phyloP scores from a whole-genome alignment of 2,113 vertebrate genomes.

The Pogona vitticeps region DNA sequence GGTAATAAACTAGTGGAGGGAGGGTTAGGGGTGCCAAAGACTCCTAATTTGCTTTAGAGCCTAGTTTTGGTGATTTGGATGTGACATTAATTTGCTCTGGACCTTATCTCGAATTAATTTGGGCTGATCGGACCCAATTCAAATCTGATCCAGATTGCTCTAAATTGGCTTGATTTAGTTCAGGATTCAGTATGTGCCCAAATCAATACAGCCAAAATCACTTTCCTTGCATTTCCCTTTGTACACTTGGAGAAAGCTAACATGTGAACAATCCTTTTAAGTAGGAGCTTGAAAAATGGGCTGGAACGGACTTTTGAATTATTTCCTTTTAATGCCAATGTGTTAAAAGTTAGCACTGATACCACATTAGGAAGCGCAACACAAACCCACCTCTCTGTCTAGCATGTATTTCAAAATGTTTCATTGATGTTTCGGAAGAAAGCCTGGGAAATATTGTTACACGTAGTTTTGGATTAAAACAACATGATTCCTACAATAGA shows the following conservation, averaged over 20 bases:
- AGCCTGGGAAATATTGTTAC: neutral
- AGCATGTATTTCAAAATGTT: neutral
- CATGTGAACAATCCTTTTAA: neutral
- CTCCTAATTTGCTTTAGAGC: too few relatives aligned
- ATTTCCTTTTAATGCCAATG: neutral
- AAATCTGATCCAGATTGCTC: too few relatives aligned
- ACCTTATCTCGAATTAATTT: too few relatives aligned
- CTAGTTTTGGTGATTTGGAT: too few relatives aligned
- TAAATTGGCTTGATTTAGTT: too few relatives aligned
- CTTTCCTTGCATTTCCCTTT: too few relatives aligned
- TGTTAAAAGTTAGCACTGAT: neutral
- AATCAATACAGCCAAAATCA: too few relatives aligned
- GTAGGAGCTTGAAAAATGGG: neutral
- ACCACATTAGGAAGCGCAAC: neutral
- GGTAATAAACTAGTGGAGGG: too few relatives aligned
- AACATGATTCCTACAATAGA: neutral
- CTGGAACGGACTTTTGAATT: neutral
- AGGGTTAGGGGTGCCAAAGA: too few relatives aligned
- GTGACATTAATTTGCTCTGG: too few relatives aligned
- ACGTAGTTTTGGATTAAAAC: conserved; percentile 3
- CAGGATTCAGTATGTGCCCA: too few relatives aligned
- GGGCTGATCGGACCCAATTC: too few relatives aligned
- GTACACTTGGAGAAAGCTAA: neutral
- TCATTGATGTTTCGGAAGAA: neutral
- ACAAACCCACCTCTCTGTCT: neutral